Evolutionary conservation across 2,797 vertebrate species (phyloP), one percentile per base, ranked within the genome.

Genomic region (Coregonus ussuriensis): DNA sequence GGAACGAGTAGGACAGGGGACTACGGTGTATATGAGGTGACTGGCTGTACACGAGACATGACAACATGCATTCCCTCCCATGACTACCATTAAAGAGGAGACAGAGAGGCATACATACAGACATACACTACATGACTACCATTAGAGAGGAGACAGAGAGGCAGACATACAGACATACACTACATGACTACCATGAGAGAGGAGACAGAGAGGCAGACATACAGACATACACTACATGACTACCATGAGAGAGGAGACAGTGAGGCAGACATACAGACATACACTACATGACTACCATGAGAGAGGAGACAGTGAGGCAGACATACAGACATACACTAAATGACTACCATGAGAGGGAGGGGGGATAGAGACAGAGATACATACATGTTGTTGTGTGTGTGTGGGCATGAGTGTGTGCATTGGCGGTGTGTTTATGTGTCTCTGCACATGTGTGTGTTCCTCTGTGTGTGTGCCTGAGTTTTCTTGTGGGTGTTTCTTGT

Each of bases 21-120:
- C 84, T 41, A 79, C 82, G 76, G 82, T 87, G 86, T 81, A 87
- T 86, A 79, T 86, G 80, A 88, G 87, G 74, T 79, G 72, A 72
- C 53, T 77, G 77, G 81, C 86, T 82, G 80, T 81, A 80, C 78
- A 83, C 73, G 74, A 81, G 70, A 51, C 77, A 62, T 83, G 73
- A 81, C 15, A 51, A n/a, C 74, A 76, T 7, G 5, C 52, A 51
- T 65, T 73, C 75, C n/a, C 75, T 71, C 54, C 31, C 67, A 14
- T 33, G 11, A 31, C 31, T 67, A 41, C 59, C 25, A 77, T 11
- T 54, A 74, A 74, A 6, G 37, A 59, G 29, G 3, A 14, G 53
- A 21, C 62, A 77, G 14, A 63, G 25, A 74, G 18, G 51, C 7
- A 25, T 6, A 62, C 59, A 62, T 2, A 62, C 56, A n/a, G 59